A percentile compares a stretch with the other conserved stretches of the same genome.
phyloP scores from a whole-genome alignment of 2,888 invertebrate species.

The Trichogramma dendrolimi region DNA sequence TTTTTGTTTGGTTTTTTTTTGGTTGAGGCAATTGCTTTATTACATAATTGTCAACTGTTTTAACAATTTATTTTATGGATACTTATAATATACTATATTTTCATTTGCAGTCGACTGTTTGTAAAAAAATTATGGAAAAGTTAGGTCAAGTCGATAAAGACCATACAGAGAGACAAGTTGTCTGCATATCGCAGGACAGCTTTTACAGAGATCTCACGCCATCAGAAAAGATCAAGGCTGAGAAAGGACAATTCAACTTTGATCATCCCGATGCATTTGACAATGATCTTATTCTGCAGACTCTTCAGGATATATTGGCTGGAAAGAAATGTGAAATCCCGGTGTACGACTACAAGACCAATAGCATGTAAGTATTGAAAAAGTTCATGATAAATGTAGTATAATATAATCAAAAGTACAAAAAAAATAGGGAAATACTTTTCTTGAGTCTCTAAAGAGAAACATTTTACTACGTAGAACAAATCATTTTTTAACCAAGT shows the following conservation, averaged over 20 bases:
- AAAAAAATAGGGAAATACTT: neutral
- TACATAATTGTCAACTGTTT: neutral
- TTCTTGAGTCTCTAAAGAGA: neutral
- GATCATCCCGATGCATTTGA: conserved; percentile 99
- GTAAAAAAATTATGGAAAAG: conserved; percentile 94
- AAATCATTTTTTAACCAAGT: too few relatives aligned
- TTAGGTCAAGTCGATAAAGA: conserved; percentile 89
- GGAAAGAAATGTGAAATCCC: conserved; percentile 88
- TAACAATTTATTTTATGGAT: neutral
- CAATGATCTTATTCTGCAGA: conserved; percentile 75
- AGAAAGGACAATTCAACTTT: conserved; percentile 92
- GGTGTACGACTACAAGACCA: conserved; percentile 87
- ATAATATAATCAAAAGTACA: neutral
- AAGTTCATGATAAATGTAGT: neutral
- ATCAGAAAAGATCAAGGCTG: conserved; percentile 76
- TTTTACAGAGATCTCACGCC: conserved; percentile 87
- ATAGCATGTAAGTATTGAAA: conserved; percentile 69
- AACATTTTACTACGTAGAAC: neutral
- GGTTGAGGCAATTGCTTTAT: too few relatives aligned
- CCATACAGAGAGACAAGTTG: conserved; percentile 82
- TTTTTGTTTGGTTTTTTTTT: too few relatives aligned
- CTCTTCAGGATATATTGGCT: conserved; percentile 75
- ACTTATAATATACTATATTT: neutral
- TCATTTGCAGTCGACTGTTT: conserved; percentile 83
- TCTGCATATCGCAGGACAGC: conserved; percentile 92